Evolutionary conservation across 2,888 invertebrate genomes (phyloP).

Genomic region (Neoaliturus tenellus): DNA sequence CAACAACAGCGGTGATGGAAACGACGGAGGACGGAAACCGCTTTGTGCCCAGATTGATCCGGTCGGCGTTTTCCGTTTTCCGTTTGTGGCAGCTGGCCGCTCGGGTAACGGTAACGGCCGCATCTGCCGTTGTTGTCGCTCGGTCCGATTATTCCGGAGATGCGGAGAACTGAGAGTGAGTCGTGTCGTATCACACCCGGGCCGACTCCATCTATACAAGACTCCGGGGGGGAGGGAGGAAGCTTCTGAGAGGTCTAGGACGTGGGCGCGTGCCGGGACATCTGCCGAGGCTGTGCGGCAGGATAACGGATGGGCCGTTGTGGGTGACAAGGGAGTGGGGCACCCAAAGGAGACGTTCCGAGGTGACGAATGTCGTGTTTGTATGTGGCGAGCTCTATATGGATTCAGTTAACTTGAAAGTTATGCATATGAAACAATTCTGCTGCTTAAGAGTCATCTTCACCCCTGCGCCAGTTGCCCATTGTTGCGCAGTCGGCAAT

Average conservation of each 20-base stretch:
- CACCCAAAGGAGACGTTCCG: too few species aligned
- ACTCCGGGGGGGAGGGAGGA: neutral
- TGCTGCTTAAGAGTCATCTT: too few species aligned
- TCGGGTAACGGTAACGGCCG: neutral
- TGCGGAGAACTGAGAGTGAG: neutral
- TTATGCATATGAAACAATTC: too few species aligned
- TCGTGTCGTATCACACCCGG: neutral
- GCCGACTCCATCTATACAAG: neutral
- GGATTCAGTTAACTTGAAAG: too few species aligned
- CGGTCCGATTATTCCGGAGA: constrained; percentile 1
- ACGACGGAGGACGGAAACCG: constrained; percentile 12
- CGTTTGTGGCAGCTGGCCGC: neutral
- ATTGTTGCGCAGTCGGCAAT: too few species aligned
- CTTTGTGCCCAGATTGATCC: neutral
- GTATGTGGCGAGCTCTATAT: too few species aligned
- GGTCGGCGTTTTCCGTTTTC: neutral
- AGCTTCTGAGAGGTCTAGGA: neutral
- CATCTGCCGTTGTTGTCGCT: neutral
- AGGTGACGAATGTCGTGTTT: too few species aligned
- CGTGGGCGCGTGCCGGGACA: constrained; percentile 1
- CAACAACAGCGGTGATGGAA: too few species aligned
- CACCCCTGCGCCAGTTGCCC: too few species aligned
- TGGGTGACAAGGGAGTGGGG: too few species aligned
- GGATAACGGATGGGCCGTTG: too few species aligned
- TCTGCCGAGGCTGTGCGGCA: neutral